Evolutionary conservation across 2,888 invertebrate species (phyloP).

Genomic region (Dryococelus australis): DNA sequence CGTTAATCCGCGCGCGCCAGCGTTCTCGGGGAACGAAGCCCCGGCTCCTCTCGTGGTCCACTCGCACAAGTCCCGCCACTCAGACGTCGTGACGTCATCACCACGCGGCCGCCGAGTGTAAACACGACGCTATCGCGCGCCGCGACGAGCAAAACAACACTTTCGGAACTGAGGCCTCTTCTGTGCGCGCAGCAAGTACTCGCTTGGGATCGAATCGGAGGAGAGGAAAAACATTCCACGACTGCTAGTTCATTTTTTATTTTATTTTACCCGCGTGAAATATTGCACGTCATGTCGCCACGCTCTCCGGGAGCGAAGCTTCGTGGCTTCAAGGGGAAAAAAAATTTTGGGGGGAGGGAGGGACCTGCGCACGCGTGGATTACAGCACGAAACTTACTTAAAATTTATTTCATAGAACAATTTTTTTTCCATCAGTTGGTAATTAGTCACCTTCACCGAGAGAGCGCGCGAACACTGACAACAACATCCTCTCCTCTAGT

Average conservation of each 20-base stretch:
- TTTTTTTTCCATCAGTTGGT: no score
- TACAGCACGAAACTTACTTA: no score
- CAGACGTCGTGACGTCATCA: background rate
- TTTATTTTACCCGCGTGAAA: background rate
- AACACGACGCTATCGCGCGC: slow-evolving; percentile 1
- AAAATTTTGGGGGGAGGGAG: no score
- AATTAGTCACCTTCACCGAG: no score
- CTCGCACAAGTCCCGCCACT: background rate
- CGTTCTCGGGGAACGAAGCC: no score
- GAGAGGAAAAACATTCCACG: background rate
- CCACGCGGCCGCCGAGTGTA: background rate
- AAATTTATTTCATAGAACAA: no score
- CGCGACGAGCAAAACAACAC: background rate
- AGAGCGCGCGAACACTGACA: no score
- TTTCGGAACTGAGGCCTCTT: background rate
- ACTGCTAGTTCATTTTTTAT: background rate
- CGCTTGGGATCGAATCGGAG: background rate
- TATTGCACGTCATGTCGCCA: background rate
- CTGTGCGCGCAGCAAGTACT: background rate
- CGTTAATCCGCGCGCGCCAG: no score
- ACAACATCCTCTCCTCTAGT: no score
- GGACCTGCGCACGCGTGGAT: no score
- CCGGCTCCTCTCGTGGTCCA: background rate
- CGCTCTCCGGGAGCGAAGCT: background rate
- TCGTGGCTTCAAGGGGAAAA: background rate